These are phyloP conservation scores for Hirtodrosophila trivittata DNA, from an alignment of 2,888 invertebrate genomes.

Conservation along the genomic window DNA sequence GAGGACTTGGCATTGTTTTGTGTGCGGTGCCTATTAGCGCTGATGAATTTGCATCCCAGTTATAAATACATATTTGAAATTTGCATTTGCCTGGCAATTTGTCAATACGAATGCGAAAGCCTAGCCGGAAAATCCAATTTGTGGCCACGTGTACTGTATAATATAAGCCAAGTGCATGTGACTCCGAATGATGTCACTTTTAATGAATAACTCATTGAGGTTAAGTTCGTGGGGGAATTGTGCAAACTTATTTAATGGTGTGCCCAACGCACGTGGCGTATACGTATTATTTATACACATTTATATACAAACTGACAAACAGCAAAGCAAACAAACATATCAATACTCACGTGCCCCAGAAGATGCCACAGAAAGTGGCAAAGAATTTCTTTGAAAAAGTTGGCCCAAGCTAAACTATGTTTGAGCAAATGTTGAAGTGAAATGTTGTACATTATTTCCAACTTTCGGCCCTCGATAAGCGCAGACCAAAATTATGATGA, in stretches of 20 bases:
- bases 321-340: slow-evolving; percentile 9
- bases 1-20: slow-evolving; percentile 19
- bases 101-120: slow-evolving; percentile 2
- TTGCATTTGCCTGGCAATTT: slow-evolving; percentile 30
- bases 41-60: slow-evolving; percentile 58
- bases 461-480: slow-evolving; percentile 70
- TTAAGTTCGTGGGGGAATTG: background rate
- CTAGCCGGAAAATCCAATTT: slow-evolving; percentile 60
- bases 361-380: background rate
- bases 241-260: no score
- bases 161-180: slow-evolving; percentile 31
- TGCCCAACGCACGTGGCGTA: slow-evolving; percentile 36
- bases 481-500: slow-evolving; percentile 62
- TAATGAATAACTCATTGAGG: slow-evolving; percentile 53
- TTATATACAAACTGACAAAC: slow-evolving; percentile 26
- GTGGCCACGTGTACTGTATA: slow-evolving; percentile 38
- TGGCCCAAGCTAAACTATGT: slow-evolving; percentile 53
- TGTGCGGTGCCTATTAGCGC: slow-evolving; percentile 49
- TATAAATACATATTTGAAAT: slow-evolving; percentile 57
- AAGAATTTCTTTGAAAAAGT: slow-evolving; percentile 49
- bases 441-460: slow-evolving; percentile 70
- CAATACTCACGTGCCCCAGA: slow-evolving; percentile 7
- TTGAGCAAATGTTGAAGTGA: slow-evolving; percentile 60
- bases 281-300: slow-evolving; percentile 43
- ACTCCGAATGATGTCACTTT: slow-evolving; percentile 27